Evolutionary conservation across 2,888 invertebrate species (phyloP).

Genomic region (Dimorphilus gyrociliatus): DNA sequence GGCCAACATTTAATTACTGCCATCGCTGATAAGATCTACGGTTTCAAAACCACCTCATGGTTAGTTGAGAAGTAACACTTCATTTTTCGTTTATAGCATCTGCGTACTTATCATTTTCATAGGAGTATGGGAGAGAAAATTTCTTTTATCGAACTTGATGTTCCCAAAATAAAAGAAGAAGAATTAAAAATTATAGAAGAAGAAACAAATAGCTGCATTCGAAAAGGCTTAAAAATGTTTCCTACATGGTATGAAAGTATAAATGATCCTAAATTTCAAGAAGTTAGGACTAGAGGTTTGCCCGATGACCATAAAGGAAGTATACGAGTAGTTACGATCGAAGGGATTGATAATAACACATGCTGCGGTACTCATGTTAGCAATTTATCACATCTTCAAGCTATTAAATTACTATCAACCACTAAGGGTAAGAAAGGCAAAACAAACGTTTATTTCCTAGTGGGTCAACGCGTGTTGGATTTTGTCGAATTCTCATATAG

Average conservation of each 20-base stretch:
- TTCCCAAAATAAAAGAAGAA: constrained; percentile 21
- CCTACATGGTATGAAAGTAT: constrained; percentile 47
- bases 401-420: constrained; percentile 45
- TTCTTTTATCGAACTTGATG: constrained; percentile 52
- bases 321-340: constrained; percentile 59
- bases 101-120: constrained; percentile 4
- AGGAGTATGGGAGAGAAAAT: constrained; percentile 59
- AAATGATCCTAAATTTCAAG: constrained; percentile 45
- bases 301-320: constrained; percentile 62
- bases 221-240: constrained; percentile 47
- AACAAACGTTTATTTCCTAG: constrained; percentile 46
- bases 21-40: constrained; percentile 52
- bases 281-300: constrained; percentile 47
- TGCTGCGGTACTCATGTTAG: constrained; percentile 75
- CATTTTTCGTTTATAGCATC: background rate
- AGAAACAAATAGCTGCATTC: constrained; percentile 52
- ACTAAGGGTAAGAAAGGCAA: constrained; percentile 57
- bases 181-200: constrained; percentile 42
- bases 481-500: too few species aligned
- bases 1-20: constrained; percentile 70
- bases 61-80: constrained; percentile 10
- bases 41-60: constrained; percentile 56
- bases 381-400: constrained; percentile 47
- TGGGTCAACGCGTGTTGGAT: constrained; percentile 52
- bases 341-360: constrained; percentile 59